A percentile compares a stretch with the other conserved stretches of the same genome.
phyloP scores from a whole-genome alignment of 1,140 invertebrate species.

The Sarcophaga peregrina region DNA sequence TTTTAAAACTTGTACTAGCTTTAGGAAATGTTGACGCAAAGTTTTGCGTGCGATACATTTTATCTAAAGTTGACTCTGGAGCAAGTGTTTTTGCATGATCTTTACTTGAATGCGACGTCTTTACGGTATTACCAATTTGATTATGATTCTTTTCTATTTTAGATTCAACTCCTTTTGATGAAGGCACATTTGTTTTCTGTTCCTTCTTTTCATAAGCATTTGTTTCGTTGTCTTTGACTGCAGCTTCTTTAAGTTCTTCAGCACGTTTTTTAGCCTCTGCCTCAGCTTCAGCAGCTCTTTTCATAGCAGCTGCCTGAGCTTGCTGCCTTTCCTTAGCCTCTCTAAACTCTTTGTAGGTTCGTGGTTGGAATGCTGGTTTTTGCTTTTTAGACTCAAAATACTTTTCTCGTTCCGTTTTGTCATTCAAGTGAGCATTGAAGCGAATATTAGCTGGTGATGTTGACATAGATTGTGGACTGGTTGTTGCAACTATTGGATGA shows the following conservation, averaged over 20 bases:
- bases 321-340: slow-evolving; percentile 51
- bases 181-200: neutral
- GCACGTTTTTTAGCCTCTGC: neutral
- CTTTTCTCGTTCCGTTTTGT: slow-evolving; percentile 43
- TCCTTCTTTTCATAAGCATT: neutral
- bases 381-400: slow-evolving; percentile 47
- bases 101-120: neutral
- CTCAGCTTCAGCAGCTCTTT: slow-evolving; percentile 33
- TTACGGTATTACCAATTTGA: neutral
- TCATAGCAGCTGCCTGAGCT: slow-evolving; percentile 43
- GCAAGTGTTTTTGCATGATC: neutral
- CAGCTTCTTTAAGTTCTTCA: slow-evolving; percentile 1
- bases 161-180: slow-evolving; percentile 1
- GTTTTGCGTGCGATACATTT: slow-evolving; percentile 45
- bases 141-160: slow-evolving; percentile 11
- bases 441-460: slow-evolving; percentile 1
- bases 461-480: neutral
- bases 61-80: slow-evolving; percentile 43
- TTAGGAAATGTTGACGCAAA: slow-evolving; percentile 33
- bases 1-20: slow-evolving; percentile 45
- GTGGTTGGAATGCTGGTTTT: slow-evolving; percentile 33
- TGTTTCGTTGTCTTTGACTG: neutral
- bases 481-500: neutral
- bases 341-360: slow-evolving; percentile 54
- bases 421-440: slow-evolving; percentile 43